Base-by-base conservation (phyloP, 2,797 vertebrate species). In the Crypturellus tataupa region DNA sequence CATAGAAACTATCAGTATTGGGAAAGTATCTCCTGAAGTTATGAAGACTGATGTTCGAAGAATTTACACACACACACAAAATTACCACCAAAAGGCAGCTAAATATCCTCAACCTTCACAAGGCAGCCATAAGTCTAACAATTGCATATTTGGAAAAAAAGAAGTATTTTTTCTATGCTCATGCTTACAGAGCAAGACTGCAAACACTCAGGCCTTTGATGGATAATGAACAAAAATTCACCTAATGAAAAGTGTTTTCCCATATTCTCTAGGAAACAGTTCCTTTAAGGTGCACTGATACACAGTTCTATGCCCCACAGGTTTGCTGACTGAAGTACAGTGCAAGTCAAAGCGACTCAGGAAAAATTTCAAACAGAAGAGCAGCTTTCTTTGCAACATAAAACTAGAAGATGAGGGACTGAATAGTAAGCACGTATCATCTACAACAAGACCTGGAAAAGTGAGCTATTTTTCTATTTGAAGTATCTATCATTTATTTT, bases 261-360 rank as follows among this genome's bases (percentile, higher is more conserved):
- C 27, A 23, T 16, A 21, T 40, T 58, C 33, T 35, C 46, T 20
- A 67, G 39, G 51, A 85, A 65, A 42, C 1, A 0, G 2, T 3
- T 87, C 70, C 46, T 62, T 49, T 29, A 3, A 73, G 29, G 35
- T 2, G 0, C 31, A 73, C 1, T 96, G 46, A 92, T 68, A 31
- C 58, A 35, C 33, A 63, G 73, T 87, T 90, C 79, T 46, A 64
- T 84, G 63, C 93, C 35, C 93, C 25, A 20, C 93, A 99, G 99
- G 98, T 97, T 98, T 99, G 91, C 97, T 99, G 95, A 99, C 99
- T 12, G 99, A 99, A 97, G 99, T 99, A 69, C 99, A 99, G 94
- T 99, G 99, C 96, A 99, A 99, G 90, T 99, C 99, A 85, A 99
- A 99, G 96, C 98, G 99, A 47, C 98, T 99, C 89, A 97, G 98